A percentile compares a stretch with the other conserved stretches of the same genome.
These are phyloP conservation scores for Cephus pulcher DNA, from an alignment of 2,888 invertebrate genomes.

Conservation along the genomic window DNA sequence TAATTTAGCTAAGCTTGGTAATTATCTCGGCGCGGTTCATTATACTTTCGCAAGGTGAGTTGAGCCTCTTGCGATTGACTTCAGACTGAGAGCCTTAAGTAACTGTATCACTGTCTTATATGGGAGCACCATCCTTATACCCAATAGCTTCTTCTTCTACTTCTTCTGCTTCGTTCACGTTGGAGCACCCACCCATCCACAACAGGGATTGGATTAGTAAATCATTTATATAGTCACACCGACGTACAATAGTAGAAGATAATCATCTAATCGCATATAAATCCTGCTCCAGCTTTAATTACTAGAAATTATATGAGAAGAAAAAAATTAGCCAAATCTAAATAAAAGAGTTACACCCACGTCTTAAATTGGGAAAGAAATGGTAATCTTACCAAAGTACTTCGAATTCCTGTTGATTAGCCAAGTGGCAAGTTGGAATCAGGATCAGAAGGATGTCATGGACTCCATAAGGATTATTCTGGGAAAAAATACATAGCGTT, in stretches of 20 bases:
- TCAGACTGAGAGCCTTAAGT: conserved; percentile 49
- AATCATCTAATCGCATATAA: not conserved
- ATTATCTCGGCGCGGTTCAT: conserved; percentile 22
- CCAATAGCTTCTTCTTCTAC: conserved; percentile 15
- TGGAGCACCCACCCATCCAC: not conserved
- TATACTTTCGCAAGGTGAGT: conserved; percentile 38
- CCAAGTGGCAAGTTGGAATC: not conserved
- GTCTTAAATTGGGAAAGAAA: not conserved
- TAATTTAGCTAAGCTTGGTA: not conserved
- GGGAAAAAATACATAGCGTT: not conserved
- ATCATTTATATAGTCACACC: not conserved
- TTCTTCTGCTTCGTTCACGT: not conserved
- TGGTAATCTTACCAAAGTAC: not conserved
- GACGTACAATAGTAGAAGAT: not conserved
- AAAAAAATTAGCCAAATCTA: not conserved
- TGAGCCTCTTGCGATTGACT: conserved; percentile 43
- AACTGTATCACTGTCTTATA: conserved; percentile 60
- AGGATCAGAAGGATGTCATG: not conserved
- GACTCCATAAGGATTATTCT: not conserved
- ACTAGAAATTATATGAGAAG: not conserved
- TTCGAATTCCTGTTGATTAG: not conserved
- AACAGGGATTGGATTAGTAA: not conserved
- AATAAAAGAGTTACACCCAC: not conserved
- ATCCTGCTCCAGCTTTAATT: not conserved
- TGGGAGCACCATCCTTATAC: conserved; percentile 31